Percentiles rank a stretch among this genome's conserved stretches.
phyloP scores from a whole-genome alignment of 2,113 vertebrate species.

The Halichoeres trimaculatus region DNA sequence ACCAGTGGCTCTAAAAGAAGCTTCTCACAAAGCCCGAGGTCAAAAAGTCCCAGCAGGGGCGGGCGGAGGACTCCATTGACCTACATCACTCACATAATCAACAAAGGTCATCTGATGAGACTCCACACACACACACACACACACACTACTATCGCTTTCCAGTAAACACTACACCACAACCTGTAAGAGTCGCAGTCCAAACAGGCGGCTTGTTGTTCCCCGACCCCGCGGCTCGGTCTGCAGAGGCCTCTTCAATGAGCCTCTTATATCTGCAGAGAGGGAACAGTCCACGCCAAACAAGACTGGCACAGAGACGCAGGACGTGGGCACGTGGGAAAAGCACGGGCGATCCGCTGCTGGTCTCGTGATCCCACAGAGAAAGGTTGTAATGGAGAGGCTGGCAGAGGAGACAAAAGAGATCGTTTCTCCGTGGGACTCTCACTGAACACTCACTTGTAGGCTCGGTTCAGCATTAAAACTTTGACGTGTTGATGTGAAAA shows the following conservation, averaged over 20 bases:
- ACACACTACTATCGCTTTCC: constrained; percentile 61
- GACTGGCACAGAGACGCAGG: constrained; percentile 69
- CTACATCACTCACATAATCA: constrained; percentile 68
- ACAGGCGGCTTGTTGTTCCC: constrained; percentile 65
- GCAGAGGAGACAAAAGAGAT: constrained; percentile 10
- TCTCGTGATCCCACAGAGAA: constrained; percentile 71
- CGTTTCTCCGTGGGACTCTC: too few species aligned
- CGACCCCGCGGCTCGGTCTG: constrained; percentile 59
- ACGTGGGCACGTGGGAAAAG: constrained; percentile 79
- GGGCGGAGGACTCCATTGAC: constrained; percentile 70
- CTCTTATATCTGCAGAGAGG: constrained; percentile 61
- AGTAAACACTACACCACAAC: constrained; percentile 52
- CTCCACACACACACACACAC: constrained; percentile 35
- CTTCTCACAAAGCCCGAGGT: constrained; percentile 61
- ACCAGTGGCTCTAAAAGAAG: constrained; percentile 43
- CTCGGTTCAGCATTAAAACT: too few species aligned
- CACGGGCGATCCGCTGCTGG: constrained; percentile 58
- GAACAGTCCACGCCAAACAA: constrained; percentile 61
- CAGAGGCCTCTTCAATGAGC: constrained; percentile 67
- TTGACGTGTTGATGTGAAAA: too few species aligned
- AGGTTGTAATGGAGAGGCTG: constrained; percentile 27
- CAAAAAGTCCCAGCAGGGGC: constrained; percentile 58
- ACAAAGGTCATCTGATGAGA: constrained; percentile 70
- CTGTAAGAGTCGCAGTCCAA: constrained; percentile 67
- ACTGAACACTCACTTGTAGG: too few species aligned